These are phyloP conservation scores for Nibea coibor DNA, from an alignment of 2,113 vertebrate species.

Conservation along the genomic window DNA sequence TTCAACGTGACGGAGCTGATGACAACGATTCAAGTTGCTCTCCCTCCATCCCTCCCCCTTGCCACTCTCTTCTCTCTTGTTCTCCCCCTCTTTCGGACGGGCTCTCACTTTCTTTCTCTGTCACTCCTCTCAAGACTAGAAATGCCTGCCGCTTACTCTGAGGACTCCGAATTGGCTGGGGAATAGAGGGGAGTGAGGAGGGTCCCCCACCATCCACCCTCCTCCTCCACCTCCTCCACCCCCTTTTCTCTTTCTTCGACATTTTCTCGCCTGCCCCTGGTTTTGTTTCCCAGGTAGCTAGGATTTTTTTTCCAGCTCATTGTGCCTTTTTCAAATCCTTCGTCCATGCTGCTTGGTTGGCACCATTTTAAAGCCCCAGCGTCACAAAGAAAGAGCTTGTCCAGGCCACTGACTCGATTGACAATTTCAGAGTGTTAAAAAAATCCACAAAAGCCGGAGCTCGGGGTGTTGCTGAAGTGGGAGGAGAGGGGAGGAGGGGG, in stretches of 20 bases:
- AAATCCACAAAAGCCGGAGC: slow-evolving; percentile 78
- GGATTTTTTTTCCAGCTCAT: slow-evolving; percentile 64
- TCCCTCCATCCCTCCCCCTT: slow-evolving; percentile 82
- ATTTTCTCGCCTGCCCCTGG: slow-evolving; percentile 73
- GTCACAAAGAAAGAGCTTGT: slow-evolving; percentile 78
- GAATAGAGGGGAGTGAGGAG: slow-evolving; percentile 73
- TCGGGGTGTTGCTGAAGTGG: slow-evolving; percentile 58
- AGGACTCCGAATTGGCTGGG: slow-evolving; percentile 72
- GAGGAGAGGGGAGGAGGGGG: slow-evolving; percentile 6
- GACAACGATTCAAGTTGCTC: slow-evolving; percentile 94
- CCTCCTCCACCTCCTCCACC: not conserved
- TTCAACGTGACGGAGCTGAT: slow-evolving; percentile 94
- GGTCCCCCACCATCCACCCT: slow-evolving; percentile 23
- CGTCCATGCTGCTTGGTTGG: slow-evolving; percentile 77
- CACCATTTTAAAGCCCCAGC: slow-evolving; percentile 77
- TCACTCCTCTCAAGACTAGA: slow-evolving; percentile 71
- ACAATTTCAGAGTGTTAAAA: slow-evolving; percentile 80
- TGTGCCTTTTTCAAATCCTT: slow-evolving; percentile 78
- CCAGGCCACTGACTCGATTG: slow-evolving; percentile 84
- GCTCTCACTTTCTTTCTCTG: slow-evolving; percentile 71
- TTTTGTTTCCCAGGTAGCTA: slow-evolving; percentile 84
- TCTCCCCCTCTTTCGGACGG: slow-evolving; percentile 57
- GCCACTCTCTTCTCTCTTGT: slow-evolving; percentile 77
- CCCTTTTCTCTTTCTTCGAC: slow-evolving; percentile 61
- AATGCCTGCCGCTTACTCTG: slow-evolving; percentile 72